Conservation (phyloP, 2,113 vertebrate genomes). For the Catagonus wagneri region DNA sequence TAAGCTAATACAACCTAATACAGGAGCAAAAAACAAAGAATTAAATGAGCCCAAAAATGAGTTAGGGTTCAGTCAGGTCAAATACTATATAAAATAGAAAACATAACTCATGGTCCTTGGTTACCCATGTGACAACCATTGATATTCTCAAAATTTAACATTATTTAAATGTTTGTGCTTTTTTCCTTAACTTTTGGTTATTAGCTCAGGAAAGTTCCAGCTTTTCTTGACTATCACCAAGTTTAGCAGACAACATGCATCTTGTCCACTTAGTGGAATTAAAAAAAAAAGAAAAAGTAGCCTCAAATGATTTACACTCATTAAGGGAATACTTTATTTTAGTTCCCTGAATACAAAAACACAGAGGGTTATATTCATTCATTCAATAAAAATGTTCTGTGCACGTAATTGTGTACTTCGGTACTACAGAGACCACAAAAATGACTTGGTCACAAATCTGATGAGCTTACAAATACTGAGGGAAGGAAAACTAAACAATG, state of each 20-base stretch:
- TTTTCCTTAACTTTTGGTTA: background rate
- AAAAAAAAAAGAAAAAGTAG: background rate
- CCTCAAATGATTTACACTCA: constrained; percentile 48
- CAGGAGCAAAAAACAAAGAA: background rate
- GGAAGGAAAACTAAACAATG: constrained; percentile 11
- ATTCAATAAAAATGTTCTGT: constrained; percentile 10
- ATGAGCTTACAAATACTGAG: constrained; percentile 23
- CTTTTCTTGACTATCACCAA: background rate
- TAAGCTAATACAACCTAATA: constrained; percentile 50
- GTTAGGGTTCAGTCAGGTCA: background rate
- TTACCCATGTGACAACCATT: background rate
- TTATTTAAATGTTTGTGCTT: background rate
- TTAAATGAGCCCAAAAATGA: constrained; percentile 2
- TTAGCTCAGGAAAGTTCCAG: background rate
- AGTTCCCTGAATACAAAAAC: background rate
- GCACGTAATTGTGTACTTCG: background rate
- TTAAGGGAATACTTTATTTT: constrained; percentile 36
- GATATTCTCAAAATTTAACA: background rate
- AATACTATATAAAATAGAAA: constrained; percentile 30
- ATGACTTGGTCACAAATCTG: background rate
- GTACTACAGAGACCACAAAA: background rate
- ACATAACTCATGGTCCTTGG: background rate
- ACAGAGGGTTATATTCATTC: background rate
- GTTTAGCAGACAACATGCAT: background rate
- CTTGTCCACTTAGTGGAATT: background rate